A percentile compares a stretch with the other conserved stretches of the same genome.
Evolutionary conservation across 1,140 invertebrate genomes (phyloP).

Genomic region (Philopotamus ludificatus): DNA sequence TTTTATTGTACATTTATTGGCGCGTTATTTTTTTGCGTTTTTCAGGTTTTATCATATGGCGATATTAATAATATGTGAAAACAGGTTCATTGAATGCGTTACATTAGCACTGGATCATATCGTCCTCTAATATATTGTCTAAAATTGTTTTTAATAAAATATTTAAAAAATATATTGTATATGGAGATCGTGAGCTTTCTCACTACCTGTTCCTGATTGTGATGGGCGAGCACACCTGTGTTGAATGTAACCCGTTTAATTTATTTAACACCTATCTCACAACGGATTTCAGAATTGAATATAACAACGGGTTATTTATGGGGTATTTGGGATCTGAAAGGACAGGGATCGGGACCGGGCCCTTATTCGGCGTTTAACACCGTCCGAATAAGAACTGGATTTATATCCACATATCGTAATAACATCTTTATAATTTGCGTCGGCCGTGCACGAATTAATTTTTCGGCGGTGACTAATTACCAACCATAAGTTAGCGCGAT

Average conservation of each 20-base stretch:
- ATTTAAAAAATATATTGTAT: too few relatives aligned
- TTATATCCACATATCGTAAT: slow-evolving; percentile 8
- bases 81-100: too few relatives aligned
- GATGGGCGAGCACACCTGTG: slow-evolving; percentile 26
- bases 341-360: slow-evolving; percentile 19
- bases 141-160: too few relatives aligned
- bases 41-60: too few relatives aligned
- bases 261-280: slow-evolving; percentile 41
- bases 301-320: slow-evolving; percentile 42
- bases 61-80: too few relatives aligned
- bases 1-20: too few relatives aligned
- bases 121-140: too few relatives aligned
- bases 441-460: not conserved
- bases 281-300: slow-evolving; percentile 41
- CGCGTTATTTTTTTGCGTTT: too few relatives aligned
- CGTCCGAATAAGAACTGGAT: slow-evolving; percentile 25
- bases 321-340: slow-evolving; percentile 31
- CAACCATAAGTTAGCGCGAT: too few relatives aligned
- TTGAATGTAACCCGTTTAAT: slow-evolving; percentile 35
- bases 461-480: not conserved
- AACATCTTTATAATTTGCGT: not conserved
- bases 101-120: too few relatives aligned
- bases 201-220: slow-evolving; percentile 29
- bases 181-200: too few relatives aligned
- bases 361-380: slow-evolving; percentile 30